Conservation (phyloP, 2,888 invertebrate genomes). For the Ditylenchus weischeri region DNA sequence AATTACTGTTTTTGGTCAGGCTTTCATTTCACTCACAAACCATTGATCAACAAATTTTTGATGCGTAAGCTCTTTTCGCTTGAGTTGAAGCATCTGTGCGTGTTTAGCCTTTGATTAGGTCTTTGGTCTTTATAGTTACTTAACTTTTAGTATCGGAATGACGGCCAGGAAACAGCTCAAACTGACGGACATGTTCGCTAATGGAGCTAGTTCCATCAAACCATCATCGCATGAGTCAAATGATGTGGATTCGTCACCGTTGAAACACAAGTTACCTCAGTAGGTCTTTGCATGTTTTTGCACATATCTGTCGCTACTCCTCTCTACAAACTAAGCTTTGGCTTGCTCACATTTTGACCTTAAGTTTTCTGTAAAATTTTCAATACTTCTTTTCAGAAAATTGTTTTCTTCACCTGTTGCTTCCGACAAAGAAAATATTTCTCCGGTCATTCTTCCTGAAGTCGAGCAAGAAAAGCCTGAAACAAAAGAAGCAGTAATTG, state of each 20-base stretch:
- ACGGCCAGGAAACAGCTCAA: slow-evolving; percentile 23
- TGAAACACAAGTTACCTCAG: not conserved
- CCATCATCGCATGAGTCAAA: not conserved
- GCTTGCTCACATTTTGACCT: too few relatives aligned
- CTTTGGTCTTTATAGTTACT: not conserved
- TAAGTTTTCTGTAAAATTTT: too few relatives aligned
- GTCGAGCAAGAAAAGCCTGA: not conserved
- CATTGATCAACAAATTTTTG: too few relatives aligned
- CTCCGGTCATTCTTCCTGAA: not conserved
- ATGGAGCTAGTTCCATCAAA: not conserved
- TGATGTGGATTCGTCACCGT: slow-evolving; percentile 1
- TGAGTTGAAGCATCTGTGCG: too few relatives aligned
- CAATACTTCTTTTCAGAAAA: not conserved
- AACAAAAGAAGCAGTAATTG: not conserved
- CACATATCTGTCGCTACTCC: not conserved
- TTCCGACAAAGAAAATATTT: not conserved
- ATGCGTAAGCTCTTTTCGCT: too few relatives aligned
- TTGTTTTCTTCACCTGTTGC: not conserved
- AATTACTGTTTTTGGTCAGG: too few relatives aligned
- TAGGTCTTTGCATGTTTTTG: too few relatives aligned
- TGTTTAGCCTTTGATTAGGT: not conserved
- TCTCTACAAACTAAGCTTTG: too few relatives aligned
- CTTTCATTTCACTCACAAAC: too few relatives aligned
- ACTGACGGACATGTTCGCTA: slow-evolving; percentile 19
- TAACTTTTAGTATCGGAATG: not conserved